Percentiles rank a stretch among this genome's conserved stretches.
phyloP scores from a whole-genome alignment of 2,113 vertebrate species.

The Chionis minor region DNA sequence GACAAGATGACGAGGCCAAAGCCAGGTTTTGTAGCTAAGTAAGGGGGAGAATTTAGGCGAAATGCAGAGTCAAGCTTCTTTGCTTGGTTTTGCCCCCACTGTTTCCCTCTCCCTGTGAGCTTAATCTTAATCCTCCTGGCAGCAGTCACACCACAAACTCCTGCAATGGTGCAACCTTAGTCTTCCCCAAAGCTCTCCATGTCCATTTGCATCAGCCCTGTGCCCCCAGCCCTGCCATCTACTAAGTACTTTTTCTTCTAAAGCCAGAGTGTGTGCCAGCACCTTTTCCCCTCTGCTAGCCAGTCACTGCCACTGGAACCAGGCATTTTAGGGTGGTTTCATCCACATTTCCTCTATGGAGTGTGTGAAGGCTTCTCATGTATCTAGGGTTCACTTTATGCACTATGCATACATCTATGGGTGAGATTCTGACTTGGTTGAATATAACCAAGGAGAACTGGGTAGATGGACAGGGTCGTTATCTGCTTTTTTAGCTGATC shows the following conservation, averaged over 20 bases:
- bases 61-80: background rate
- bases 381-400: background rate
- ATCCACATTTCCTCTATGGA: rapidly evolving
- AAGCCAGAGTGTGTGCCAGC: background rate
- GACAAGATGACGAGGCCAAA: background rate
- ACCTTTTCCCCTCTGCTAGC: background rate
- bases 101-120: background rate
- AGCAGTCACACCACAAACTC: background rate
- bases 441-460: background rate
- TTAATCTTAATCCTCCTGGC: background rate
- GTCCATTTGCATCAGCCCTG: background rate
- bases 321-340: background rate
- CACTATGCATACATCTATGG: background rate
- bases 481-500: background rate
- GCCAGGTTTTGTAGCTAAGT: background rate
- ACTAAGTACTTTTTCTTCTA: background rate
- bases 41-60: background rate
- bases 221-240: background rate
- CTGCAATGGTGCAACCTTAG: background rate
- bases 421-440: background rate
- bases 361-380: background rate
- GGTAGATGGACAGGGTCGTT: background rate
- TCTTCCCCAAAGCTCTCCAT: background rate
- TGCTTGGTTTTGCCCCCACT: background rate
- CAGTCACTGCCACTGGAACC: background rate